These are phyloP conservation scores for Glossophaga mutica DNA, from an alignment of 2,797 vertebrate genomes.

Conservation along the genomic window DNA sequence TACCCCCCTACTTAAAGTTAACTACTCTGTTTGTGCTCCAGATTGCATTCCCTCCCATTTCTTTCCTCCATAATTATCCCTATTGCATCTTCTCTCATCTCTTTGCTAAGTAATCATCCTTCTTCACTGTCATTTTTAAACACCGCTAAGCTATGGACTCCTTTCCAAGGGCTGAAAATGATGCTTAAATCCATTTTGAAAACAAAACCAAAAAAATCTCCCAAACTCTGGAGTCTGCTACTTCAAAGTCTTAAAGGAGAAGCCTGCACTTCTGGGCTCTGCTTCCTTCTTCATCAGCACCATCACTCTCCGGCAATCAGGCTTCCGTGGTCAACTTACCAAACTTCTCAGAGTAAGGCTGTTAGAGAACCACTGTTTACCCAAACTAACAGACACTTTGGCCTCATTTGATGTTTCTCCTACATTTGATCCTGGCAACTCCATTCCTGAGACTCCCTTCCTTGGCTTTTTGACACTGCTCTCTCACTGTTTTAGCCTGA, in stretches of 20 bases:
- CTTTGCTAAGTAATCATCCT: background rate
- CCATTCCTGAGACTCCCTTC: slow-evolving; percentile 27
- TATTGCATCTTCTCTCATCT: background rate
- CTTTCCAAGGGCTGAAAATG: background rate
- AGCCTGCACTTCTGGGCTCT: background rate
- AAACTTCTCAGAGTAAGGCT: background rate
- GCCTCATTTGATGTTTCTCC: background rate
- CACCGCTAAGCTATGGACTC: background rate
- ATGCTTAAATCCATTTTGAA: background rate
- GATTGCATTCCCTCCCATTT: background rate
- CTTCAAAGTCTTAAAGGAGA: background rate
- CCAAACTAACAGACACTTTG: background rate
- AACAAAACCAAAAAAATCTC: background rate
- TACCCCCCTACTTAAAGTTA: background rate
- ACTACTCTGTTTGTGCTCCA: background rate
- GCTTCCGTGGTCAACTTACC: background rate
- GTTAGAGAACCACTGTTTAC: background rate
- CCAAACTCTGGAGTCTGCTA: background rate
- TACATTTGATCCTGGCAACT: background rate
- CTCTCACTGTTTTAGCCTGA: background rate
- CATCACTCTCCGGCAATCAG: background rate
- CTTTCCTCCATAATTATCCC: background rate
- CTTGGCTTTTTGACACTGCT: background rate
- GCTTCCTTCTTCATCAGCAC: background rate
- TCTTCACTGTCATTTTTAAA: background rate